Base-by-base conservation (phyloP, 2,888 invertebrate genomes). In the Diarsia brunnea region DNA sequence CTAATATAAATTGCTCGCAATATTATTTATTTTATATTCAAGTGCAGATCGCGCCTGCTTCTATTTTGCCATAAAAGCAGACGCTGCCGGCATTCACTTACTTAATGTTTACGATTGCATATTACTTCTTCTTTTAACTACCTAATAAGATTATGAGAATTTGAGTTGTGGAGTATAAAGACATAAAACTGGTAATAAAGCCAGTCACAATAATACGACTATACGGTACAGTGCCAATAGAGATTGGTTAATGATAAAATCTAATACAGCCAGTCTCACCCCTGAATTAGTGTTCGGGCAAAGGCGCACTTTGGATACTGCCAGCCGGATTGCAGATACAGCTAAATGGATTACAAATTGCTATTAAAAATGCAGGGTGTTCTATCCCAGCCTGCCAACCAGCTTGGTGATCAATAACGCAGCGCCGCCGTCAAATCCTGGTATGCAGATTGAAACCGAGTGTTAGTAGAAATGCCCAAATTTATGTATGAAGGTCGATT, bases 371-470 rank as follows among this genome's bases (percentile, higher is more conserved):
- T 87, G 75, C 69, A 83, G 74, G 73, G 67, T 51, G 72, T 75
- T 73, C 60, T 60, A 78, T 83, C 69, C 58, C 65, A 55, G n/a
- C 47, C 27, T 60, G 71, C 63, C 65, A 55, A 63, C 24, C 61
- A 49, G 53, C 2, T 65, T 45, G 70, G 78, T 63, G 81, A 86
- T 88, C 82, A 86, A 86, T 88, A 86, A 76, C 75, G 67, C 60
- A 85, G 63, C 72, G 66, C 65, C 21, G 69, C 75, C 51, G 73
- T 83, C 81, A 88, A 76, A 73, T 71, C 75, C 47, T 68, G 72
- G 68, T 74, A 81, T 79, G 76, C 78, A 88, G 81, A 88, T 88
- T 86, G 84, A 84, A 84, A 76, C 75, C 65, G 85, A 81, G 74
- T 76, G 73, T 74, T 70, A 67, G 49, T 69, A 69, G 72, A 38